A percentile compares a stretch with the other conserved stretches of the same genome.
These are phyloP conservation scores for Ascaphus truei DNA, from an alignment of 2,113 vertebrate species.

Conservation along the genomic window DNA sequence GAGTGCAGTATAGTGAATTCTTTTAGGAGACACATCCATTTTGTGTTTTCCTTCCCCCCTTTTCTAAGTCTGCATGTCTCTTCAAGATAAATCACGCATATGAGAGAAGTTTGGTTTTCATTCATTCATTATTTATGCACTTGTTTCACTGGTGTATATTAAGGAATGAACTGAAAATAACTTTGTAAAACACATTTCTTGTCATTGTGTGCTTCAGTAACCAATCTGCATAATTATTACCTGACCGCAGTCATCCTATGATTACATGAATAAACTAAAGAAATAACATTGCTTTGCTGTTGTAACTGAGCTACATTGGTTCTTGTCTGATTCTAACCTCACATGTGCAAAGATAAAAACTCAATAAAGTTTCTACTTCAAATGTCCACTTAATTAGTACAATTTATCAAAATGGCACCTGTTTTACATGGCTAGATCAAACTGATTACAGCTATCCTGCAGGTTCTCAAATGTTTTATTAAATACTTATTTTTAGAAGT, in stretches of 20 bases:
- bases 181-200: not conserved
- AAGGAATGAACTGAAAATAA: not conserved
- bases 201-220: not conserved
- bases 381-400: slow-evolving; percentile 15
- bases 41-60: not conserved
- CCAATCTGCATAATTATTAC: slow-evolving; percentile 13
- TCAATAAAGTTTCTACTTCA: not conserved
- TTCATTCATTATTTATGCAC: not conserved
- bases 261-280: not conserved
- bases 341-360: not conserved
- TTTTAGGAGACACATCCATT: no score
- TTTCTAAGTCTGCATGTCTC: not conserved
- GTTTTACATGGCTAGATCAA: not conserved
- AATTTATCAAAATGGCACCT: slow-evolving; percentile 16
- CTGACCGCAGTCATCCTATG: not conserved
- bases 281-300: not conserved
- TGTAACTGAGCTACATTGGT: not conserved
- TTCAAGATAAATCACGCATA: not conserved
- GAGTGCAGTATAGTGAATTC: no score
- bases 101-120: not conserved
- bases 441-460: no score
- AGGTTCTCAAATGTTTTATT: no score
- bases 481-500: no score
- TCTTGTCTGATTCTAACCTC: not conserved
- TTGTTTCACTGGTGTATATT: not conserved